phyloP scores from a whole-genome alignment of 2,797 vertebrate species.

The Anas acuta region DNA sequence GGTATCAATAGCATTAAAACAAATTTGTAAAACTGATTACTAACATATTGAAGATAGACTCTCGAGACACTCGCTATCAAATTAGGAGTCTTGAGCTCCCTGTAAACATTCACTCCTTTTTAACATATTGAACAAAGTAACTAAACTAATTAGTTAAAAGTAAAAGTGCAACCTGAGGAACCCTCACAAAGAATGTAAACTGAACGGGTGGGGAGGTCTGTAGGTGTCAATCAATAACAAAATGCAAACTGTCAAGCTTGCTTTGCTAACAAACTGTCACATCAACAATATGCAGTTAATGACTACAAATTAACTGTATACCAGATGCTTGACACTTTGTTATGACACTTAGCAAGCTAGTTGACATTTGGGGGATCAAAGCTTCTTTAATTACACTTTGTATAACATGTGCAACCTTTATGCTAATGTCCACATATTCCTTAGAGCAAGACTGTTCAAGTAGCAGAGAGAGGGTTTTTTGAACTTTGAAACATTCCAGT shows the following conservation, averaged over 20 bases:
- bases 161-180: slow-evolving; percentile 76
- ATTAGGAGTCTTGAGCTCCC: not conserved
- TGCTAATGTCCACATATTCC: slow-evolving; percentile 84
- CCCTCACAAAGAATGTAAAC: slow-evolving; percentile 79
- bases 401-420: slow-evolving; percentile 84
- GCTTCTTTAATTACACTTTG: slow-evolving; percentile 85
- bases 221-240: slow-evolving; percentile 89
- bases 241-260: slow-evolving; percentile 87
- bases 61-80: not conserved
- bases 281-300: slow-evolving; percentile 94
- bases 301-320: slow-evolving; percentile 93
- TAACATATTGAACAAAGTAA: slow-evolving; percentile 63
- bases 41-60: not conserved
- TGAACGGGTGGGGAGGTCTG: slow-evolving; percentile 79
- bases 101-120: slow-evolving; percentile 6
- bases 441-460: slow-evolving; percentile 71
- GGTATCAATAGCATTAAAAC: not conserved
- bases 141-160: slow-evolving; percentile 69
- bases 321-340: slow-evolving; percentile 90
- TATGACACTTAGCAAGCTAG: slow-evolving; percentile 87
- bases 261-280: slow-evolving; percentile 92
- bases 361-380: slow-evolving; percentile 86
- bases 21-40: not conserved
- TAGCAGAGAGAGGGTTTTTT: slow-evolving; percentile 44
- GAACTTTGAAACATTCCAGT: slow-evolving; percentile 46